Conservation (phyloP, 2,888 invertebrate genomes). For the Drosophila aldrichi region DNA sequence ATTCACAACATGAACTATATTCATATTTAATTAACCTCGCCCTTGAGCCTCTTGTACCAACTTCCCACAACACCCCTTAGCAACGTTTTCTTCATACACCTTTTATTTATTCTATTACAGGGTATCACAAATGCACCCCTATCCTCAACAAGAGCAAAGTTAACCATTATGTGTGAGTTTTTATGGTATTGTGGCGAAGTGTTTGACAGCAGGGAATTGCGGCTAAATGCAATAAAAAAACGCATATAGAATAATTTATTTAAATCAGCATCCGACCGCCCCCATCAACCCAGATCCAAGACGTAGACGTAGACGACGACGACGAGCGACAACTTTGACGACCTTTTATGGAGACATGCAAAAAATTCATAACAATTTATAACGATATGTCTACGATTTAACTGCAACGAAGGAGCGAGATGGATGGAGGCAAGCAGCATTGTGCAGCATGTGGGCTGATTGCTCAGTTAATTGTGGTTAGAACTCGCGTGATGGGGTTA, state of each 20-base stretch:
- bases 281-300: constrained; percentile 50
- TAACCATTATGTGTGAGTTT: constrained; percentile 38
- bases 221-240: constrained; percentile 63
- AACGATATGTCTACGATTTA: constrained; percentile 35
- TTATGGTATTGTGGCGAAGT: constrained; percentile 23
- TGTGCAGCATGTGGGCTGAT: constrained; percentile 48
- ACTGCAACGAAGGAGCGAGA: constrained; percentile 2
- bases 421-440: neutral
- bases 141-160: constrained; percentile 2
- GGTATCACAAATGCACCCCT: neutral
- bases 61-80: too few relatives aligned
- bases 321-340: constrained; percentile 56
- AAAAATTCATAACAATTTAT: constrained; percentile 59
- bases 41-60: too few relatives aligned
- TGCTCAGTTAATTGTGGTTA: constrained; percentile 53
- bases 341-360: constrained; percentile 75
- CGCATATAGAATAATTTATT: constrained; percentile 80
- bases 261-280: constrained; percentile 71
- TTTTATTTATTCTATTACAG: neutral
- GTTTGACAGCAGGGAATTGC: constrained; percentile 7
- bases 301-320: constrained; percentile 12
- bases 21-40: too few relatives aligned
- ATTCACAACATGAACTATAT: too few relatives aligned
- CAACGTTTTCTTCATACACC: too few relatives aligned
- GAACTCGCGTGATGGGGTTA: constrained; percentile 7